Conservation (phyloP, 2,888 invertebrate species). For the Ormyrus nitidulus region DNA sequence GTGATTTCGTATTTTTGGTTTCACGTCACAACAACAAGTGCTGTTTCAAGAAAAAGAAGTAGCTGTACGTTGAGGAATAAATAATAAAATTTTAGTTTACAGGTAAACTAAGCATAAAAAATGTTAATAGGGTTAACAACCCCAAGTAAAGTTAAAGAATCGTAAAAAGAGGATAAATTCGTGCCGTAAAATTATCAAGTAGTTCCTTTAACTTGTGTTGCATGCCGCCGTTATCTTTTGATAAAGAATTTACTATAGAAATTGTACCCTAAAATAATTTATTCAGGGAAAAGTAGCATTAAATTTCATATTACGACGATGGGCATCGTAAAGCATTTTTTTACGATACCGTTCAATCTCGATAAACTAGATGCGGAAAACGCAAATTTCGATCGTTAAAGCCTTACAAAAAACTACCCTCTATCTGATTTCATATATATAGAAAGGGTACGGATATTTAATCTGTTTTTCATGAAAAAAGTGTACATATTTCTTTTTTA, state of each 20-base stretch:
- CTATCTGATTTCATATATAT: constrained; percentile 14
- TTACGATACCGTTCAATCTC: constrained; percentile 31
- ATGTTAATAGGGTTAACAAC: neutral
- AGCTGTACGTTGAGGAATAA: no score
- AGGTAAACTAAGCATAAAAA: no score
- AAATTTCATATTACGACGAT: constrained; percentile 1
- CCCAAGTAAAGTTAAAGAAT: neutral
- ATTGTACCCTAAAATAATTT: constrained; percentile 8
- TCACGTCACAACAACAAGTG: no score
- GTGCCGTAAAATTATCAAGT: no score
- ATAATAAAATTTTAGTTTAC: no score
- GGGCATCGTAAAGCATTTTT: constrained; percentile 12
- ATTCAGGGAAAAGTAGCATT: neutral
- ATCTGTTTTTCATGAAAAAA: constrained; percentile 4
- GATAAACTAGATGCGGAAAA: constrained; percentile 30
- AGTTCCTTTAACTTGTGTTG: neutral
- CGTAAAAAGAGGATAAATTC: no score
- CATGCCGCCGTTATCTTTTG: neutral
- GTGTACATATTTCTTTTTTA: neutral
- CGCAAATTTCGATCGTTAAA: constrained; percentile 20
- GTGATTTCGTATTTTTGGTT: no score
- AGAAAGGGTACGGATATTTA: constrained; percentile 2
- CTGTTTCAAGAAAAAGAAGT: no score
- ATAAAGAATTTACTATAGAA: neutral
- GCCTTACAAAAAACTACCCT: constrained; percentile 2